Base-by-base conservation (phyloP, 1,140 invertebrate genomes). In the Pogonus chalceus region DNA sequence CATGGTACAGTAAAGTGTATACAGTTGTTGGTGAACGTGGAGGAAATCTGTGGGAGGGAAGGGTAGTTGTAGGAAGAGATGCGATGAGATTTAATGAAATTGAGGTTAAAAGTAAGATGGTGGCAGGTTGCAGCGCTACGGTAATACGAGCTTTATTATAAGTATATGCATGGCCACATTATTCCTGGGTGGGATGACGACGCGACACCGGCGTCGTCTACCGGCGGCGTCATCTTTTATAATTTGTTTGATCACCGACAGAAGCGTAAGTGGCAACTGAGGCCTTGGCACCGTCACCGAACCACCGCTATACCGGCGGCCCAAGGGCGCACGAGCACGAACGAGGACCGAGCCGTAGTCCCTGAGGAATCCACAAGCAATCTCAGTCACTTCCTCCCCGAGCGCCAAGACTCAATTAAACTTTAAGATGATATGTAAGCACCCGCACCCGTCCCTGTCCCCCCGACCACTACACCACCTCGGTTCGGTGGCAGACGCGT, bases 371-470 rank as follows among this genome's bases (percentile, higher is more conserved):
- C 64, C 63, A 66, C 63, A 70, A 73, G 72, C 71, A 75, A 74
- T 79, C 76, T 76, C 71, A 69, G 72, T 72, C 67, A 67, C 63
- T 70, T 68, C 66, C 67, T 68, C 74, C 69, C 73, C 56, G 65
- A 71, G 71, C 73, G 73, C 68, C 69, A 65, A 74, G 77, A 79
- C 79, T 80, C 78, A 79, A 79, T 79, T 80, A 79, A 80, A 79
- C 77, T 79, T 80, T 79, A 79, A 79, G 78, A 80, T 79, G 76
- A 79, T 79, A 79, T 79, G 78, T 78, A 76, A 68, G 71, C 64
- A 70, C 65, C 65, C 58, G 18, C 59, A 58, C 62, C 63, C 52
- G 57, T 53, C 55, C 22, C 46, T 55, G 16, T 35, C 56, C 22
- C 56, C 53, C 26, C 35, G 47, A 35, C 22, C 23, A 23, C n/a